Evolutionary conservation across 2,797 vertebrate species (phyloP).

Genomic region (Acropternis orthonyx): DNA sequence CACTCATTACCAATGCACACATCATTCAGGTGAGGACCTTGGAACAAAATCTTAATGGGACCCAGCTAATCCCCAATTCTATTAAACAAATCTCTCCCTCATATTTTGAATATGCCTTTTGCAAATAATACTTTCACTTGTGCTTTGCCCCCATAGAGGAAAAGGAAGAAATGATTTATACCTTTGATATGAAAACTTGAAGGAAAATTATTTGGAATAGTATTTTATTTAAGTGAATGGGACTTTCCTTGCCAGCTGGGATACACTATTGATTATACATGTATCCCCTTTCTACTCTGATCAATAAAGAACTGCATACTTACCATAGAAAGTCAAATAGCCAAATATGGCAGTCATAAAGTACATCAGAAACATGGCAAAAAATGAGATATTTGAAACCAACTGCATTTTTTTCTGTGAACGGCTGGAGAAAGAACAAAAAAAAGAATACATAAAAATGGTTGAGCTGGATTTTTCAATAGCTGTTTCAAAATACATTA

Average conservation of each 20-base stretch:
- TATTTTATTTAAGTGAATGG: neutral
- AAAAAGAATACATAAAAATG: conserved; percentile 41
- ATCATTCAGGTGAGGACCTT: neutral
- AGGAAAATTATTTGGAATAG: conserved; percentile 4
- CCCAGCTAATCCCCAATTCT: neutral
- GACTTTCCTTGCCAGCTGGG: neutral
- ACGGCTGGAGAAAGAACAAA: conserved; percentile 76
- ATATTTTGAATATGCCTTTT: neutral
- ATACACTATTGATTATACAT: neutral
- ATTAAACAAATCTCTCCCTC: neutral
- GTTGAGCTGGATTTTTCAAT: neutral
- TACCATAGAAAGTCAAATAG: conserved; percentile 95
- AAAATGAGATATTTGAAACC: conserved; percentile 91
- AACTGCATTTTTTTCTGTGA: conserved; percentile 93
- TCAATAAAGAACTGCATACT: conserved; percentile 60
- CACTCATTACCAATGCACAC: neutral
- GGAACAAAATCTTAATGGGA: neutral
- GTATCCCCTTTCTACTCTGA: neutral
- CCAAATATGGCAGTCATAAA: conserved; percentile 93
- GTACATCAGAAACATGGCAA: conserved; percentile 96
- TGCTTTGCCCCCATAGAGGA: neutral
- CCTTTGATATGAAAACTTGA: neutral
- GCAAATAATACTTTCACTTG: neutral
- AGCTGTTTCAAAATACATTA: conserved; percentile 7
- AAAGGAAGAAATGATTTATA: neutral